Percentiles rank a stretch among this genome's conserved stretches.
These are phyloP conservation scores for Troides aeacus DNA, from an alignment of 2,888 invertebrate genomes.

Conservation along the genomic window DNA sequence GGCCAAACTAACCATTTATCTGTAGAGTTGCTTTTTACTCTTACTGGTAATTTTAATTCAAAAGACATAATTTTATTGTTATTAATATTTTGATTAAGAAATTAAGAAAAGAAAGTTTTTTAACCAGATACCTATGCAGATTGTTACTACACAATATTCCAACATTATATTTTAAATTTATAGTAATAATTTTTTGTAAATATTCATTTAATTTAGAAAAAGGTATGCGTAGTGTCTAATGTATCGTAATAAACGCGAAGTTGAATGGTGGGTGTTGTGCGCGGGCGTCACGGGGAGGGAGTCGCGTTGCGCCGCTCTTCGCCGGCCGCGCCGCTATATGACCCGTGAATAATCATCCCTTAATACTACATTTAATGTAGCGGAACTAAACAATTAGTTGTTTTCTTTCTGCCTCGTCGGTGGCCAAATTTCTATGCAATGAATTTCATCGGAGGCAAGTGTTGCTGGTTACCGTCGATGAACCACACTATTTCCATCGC, in stretches of 20 bases:
- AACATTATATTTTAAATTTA: neutral
- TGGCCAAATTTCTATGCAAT: constrained; percentile 41
- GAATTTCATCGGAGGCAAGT: neutral
- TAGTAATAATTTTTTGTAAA: neutral
- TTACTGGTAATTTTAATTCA: constrained; percentile 13
- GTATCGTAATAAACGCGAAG: constrained; percentile 46
- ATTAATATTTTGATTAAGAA: too few species aligned
- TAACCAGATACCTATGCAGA: too few species aligned
- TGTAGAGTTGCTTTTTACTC: constrained; percentile 17
- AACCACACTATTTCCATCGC: neutral
- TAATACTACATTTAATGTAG: constrained; percentile 76
- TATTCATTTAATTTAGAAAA: constrained; percentile 31
- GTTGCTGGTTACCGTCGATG: neutral
- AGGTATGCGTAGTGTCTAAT: constrained; percentile 39
- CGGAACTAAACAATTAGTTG: constrained; percentile 79
- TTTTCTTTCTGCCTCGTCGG: constrained; percentile 75
- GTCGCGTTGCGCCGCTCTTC: constrained; percentile 32
- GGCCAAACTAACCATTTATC: constrained; percentile 24
- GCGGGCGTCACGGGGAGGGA: constrained; percentile 38
- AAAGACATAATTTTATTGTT: constrained; percentile 44
- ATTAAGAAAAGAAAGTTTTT: too few species aligned
- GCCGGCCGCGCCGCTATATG: constrained; percentile 67
- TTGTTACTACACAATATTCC: neutral
- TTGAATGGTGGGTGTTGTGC: constrained; percentile 47
- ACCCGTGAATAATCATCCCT: constrained; percentile 75